Evolutionary conservation across 2,888 invertebrate genomes (phyloP).

Genomic region (Plemyria rubiginata): DNA sequence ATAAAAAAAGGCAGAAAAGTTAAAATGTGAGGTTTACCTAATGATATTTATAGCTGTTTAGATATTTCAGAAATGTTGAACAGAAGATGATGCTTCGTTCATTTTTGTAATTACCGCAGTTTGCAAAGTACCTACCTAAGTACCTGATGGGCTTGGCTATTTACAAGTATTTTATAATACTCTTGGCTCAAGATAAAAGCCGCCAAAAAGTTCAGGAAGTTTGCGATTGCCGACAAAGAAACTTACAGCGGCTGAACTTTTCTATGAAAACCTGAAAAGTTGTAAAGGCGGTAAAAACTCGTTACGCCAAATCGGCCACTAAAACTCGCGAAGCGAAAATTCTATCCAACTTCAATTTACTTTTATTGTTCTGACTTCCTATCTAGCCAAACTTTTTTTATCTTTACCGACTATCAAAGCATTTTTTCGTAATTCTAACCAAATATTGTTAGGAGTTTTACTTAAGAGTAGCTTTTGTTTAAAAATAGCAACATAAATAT

Average conservation of each 20-base stretch:
- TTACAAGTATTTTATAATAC: conserved; percentile 15
- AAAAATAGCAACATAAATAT: no score
- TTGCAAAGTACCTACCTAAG: not conserved
- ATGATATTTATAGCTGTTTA: no score
- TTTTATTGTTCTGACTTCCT: conserved; percentile 81
- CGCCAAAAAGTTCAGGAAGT: conserved; percentile 46
- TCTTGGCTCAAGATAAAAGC: conserved; percentile 26
- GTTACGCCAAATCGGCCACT: conserved; percentile 82
- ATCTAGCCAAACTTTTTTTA: conserved; percentile 69
- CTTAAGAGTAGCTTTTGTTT: no score
- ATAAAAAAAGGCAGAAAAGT: no score
- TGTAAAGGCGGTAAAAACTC: conserved; percentile 82
- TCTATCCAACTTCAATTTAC: conserved; percentile 84
- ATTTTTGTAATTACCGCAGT: conserved; percentile 3
- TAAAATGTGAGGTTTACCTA: no score
- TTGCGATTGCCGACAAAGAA: conserved; percentile 55
- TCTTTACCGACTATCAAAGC: conserved; percentile 68
- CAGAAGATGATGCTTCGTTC: not conserved
- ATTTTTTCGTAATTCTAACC: conserved; percentile 69
- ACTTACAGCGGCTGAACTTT: conserved; percentile 62
- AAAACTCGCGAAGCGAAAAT: conserved; percentile 83
- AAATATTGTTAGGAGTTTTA: conserved; percentile 45
- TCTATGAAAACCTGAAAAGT: conserved; percentile 71
- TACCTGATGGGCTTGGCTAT: conserved; percentile 19
- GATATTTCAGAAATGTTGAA: not conserved